A percentile compares a stretch with the other conserved stretches of the same genome.
These are phyloP conservation scores for Thysanoteuthis rhombus DNA, from an alignment of 2,888 invertebrate species.

Conservation along the genomic window DNA sequence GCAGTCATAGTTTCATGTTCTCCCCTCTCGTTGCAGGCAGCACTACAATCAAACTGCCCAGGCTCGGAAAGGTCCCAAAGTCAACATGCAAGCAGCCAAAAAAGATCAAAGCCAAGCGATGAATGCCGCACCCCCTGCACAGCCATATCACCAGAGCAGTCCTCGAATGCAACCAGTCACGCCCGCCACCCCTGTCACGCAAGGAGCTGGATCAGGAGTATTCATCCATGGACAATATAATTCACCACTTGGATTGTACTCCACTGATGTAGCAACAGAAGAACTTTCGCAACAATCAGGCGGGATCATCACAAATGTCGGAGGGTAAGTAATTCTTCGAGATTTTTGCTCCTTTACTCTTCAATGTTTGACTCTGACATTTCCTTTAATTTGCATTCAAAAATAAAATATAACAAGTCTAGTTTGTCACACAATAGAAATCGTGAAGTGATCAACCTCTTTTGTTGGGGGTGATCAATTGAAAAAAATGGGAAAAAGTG, in stretches of 20 bases:
- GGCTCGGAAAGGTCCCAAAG: conserved; percentile 17
- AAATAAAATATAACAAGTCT: no score
- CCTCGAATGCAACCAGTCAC: not conserved
- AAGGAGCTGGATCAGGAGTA: not conserved
- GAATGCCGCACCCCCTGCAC: not conserved
- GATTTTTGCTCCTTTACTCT: not conserved
- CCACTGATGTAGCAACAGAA: not conserved
- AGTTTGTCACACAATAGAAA: not conserved
- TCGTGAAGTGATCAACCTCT: not conserved
- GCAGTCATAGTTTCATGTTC: not conserved
- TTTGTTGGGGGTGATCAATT: no score
- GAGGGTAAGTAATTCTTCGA: conserved; percentile 23
- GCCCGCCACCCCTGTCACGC: conserved; percentile 19
- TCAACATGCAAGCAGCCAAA: conserved; percentile 14
- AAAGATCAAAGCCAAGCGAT: not conserved
- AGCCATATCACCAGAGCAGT: not conserved
- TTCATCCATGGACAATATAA: conserved; percentile 23
- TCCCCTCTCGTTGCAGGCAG: not conserved
- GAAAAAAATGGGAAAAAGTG: no score
- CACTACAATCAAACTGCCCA: conserved; percentile 23
- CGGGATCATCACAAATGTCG: not conserved
- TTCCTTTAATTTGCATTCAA: not conserved
- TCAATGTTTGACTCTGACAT: not conserved
- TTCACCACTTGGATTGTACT: conserved; percentile 22
- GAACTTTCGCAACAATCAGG: conserved; percentile 20